phyloP scores from a whole-genome alignment of 2,888 invertebrate species.

The Clitarchus hookeri region DNA sequence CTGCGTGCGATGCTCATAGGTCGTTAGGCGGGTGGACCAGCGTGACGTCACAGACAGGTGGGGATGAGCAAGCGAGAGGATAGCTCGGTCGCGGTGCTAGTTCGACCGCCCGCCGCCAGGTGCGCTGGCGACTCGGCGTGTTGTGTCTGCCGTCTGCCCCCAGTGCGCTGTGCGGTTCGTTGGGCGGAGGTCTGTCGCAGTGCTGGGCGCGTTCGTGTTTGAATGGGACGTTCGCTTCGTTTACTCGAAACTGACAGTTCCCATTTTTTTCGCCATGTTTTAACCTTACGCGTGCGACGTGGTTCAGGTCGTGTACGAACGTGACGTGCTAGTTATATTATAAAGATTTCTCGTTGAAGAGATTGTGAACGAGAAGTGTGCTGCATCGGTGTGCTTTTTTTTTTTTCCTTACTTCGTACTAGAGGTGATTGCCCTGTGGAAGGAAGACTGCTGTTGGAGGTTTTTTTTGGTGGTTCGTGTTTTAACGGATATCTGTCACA shows the following conservation, averaged over 20 bases:
- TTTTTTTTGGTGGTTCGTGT: not conserved
- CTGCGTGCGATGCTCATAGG: not conserved
- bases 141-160: not conserved
- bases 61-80: not conserved
- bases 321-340: not conserved
- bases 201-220: not conserved
- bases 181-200: not conserved
- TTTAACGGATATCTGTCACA: not conserved
- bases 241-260: not conserved
- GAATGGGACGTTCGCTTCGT: not conserved
- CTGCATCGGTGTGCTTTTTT: not conserved
- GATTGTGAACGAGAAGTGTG: not conserved
- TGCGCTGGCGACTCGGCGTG: not conserved
- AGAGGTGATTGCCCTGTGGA: not conserved
- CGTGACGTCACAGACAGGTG: not conserved
- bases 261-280: not conserved
- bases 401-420: not conserved
- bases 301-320: not conserved
- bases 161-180: constrained; percentile 5
- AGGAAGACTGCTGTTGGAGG: not conserved
- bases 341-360: not conserved
- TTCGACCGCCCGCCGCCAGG: not conserved
- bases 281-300: not conserved
- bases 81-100: not conserved
- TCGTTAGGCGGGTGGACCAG: not conserved